Evolutionary conservation across 2,888 invertebrate species (phyloP), one percentile per base, ranked within the genome.

Genomic region (Synergus umbraculus): DNA sequence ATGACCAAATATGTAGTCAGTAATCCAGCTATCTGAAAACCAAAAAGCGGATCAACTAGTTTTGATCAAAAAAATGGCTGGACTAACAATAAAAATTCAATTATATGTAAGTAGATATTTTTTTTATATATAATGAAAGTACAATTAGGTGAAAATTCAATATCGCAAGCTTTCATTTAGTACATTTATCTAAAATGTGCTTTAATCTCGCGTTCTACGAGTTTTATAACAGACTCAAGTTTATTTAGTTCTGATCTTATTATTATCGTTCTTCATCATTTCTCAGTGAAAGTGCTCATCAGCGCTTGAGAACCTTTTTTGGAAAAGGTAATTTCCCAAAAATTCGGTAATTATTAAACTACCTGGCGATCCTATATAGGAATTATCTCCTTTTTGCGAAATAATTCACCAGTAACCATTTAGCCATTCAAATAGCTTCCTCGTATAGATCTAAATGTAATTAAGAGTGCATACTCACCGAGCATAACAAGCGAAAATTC

Each of bases 1-100:
- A 92, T 89, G 43, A 90, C 88, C 66, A 92, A 85, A 78, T 92
- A 92, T 4, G 90, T 92, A 29, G 90, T 84, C 76, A 89, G 80
- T 44, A 88, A 58, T 7, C 86, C 86, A 22, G 85, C 82, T 10
- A 89, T 89, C 92, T 92, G 87, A 64, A 87, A 86, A 64, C 3
- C 15, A 80, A 81, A 77, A 37, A 77, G 79, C 54, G 37, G 2
- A 41, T 49, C 4, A 49, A 44, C 4, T n/a, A 5, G 18, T 54
- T 76, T 69, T 29, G 54, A 60, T 43, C 0, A 12, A 37, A 37
- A 4, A 44, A 60, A 76, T 43, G 22, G 4, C n/a, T 76, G 15
- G 58, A 12, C 13, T 9, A 22, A 43, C 18, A 29, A 29, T 29
- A 29, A 29, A 29, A 29, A 3, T 29, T 29, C 3, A 29, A 29